A percentile compares a stretch with the other conserved stretches of the same genome.
Conservation (phyloP, 2,797 vertebrate genomes). For the Halcyon badia region DNA sequence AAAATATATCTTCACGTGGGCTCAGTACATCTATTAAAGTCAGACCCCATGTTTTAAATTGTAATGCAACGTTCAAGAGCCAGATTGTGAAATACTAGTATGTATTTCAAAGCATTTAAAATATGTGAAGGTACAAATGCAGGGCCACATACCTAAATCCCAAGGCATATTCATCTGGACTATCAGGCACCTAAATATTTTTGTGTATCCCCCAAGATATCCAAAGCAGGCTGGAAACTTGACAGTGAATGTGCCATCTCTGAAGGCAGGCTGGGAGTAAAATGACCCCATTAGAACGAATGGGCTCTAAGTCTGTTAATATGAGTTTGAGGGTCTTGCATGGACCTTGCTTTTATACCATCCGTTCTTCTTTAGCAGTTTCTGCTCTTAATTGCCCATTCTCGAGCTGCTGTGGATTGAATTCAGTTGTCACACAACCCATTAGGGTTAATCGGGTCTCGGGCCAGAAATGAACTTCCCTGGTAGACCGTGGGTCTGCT, state of each 20-base stretch:
- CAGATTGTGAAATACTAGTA: neutral
- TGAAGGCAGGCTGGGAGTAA: neutral
- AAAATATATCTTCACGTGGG: accelerated
- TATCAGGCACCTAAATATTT: accelerated
- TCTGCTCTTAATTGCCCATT: neutral
- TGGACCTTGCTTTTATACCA: neutral
- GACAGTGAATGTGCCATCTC: neutral
- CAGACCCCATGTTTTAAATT: neutral
- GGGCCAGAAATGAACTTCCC: neutral
- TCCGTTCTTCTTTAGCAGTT: neutral
- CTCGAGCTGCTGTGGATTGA: neutral
- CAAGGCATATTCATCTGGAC: accelerated
- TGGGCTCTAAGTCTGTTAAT: neutral
- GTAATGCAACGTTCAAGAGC: accelerated
- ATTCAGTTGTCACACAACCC: neutral
- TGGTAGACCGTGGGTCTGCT: neutral
- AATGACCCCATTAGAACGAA: neutral
- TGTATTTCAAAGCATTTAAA: neutral
- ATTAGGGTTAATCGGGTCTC: neutral
- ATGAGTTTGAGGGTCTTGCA: neutral
- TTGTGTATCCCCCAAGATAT: accelerated
- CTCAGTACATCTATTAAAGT: accelerated
- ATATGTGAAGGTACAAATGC: accelerated
- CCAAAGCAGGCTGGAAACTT: neutral
- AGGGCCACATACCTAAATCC: neutral